Percentiles rank a stretch among this genome's conserved stretches.
These are phyloP conservation scores for Halyomorpha halys DNA, from an alignment of 1,140 invertebrate species.

Conservation along the genomic window DNA sequence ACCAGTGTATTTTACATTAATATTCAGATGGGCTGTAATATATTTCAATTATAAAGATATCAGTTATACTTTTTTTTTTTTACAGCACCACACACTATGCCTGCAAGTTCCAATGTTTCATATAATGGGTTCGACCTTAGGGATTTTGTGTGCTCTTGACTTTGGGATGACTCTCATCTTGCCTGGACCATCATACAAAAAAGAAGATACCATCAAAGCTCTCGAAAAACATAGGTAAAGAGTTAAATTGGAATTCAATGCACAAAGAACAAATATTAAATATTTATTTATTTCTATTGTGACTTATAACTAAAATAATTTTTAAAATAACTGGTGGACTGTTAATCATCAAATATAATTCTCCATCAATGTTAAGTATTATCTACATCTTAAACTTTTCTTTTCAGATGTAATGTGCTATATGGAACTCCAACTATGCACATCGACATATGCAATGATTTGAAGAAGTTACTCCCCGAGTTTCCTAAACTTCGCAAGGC, in stretches of 20 bases:
- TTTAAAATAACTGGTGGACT: too few relatives aligned
- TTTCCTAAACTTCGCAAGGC: conserved; percentile 16
- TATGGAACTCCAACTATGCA: conserved; percentile 97
- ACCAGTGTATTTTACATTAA: too few relatives aligned
- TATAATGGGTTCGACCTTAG: conserved; percentile 71
- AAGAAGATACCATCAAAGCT: conserved; percentile 51
- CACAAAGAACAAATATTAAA: neutral
- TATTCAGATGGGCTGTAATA: too few relatives aligned
- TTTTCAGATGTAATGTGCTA: conserved; percentile 56
- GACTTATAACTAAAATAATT: neutral
- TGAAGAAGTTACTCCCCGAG: conserved; percentile 21
- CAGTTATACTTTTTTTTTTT: neutral
- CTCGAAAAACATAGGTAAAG: conserved; percentile 57
- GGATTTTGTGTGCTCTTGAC: conserved; percentile 48
- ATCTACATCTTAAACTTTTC: too few relatives aligned
- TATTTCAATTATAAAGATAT: too few relatives aligned
- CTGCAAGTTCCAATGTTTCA: conserved; percentile 86
- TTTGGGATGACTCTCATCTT: conserved; percentile 60
- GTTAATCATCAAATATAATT: neutral
- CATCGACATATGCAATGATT: conserved; percentile 53
- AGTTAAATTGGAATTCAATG: neutral
- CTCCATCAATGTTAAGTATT: too few relatives aligned
- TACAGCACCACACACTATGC: conserved; percentile 44
- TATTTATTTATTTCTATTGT: neutral
- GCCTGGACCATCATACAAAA: conserved; percentile 55